A percentile compares a stretch with the other conserved stretches of the same genome.
These are phyloP conservation scores for Cyclina sinensis DNA, from an alignment of 1,140 invertebrate species.

Conservation along the genomic window DNA sequence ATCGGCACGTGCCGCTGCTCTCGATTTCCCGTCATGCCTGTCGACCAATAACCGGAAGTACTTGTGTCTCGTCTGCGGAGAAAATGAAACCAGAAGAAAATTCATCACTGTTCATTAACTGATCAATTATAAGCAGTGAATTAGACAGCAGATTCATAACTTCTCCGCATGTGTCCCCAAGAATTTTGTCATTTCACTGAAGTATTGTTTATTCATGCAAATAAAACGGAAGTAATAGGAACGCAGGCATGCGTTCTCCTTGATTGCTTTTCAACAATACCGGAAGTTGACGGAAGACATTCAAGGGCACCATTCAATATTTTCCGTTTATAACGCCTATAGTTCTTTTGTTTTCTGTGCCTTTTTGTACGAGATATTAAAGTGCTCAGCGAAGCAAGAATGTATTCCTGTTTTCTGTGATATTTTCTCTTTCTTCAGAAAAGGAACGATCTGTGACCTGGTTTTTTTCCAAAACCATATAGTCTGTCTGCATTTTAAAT, in stretches of 20 bases:
- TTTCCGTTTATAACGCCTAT: background rate
- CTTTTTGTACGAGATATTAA: background rate
- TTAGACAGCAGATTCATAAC: constrained; percentile 42
- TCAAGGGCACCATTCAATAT: background rate
- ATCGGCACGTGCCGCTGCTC: constrained; percentile 6
- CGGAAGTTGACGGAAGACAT: constrained; percentile 37
- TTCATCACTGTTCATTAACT: constrained; percentile 48
- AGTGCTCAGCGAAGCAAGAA: background rate
- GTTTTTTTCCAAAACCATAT: no score
- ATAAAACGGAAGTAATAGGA: constrained; percentile 40
- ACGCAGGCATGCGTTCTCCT: constrained; percentile 38
- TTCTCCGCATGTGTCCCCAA: constrained; percentile 9
- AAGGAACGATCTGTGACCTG: background rate
- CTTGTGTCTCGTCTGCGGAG: constrained; percentile 44
- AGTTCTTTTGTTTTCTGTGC: background rate
- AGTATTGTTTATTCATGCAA: constrained; percentile 41
- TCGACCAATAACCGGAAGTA: constrained; percentile 38
- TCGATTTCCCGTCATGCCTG: constrained; percentile 48
- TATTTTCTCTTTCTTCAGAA: background rate
- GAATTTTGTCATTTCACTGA: constrained; percentile 32
- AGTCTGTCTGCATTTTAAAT: no score
- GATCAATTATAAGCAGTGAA: constrained; percentile 43
- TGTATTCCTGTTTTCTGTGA: background rate
- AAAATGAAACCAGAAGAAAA: constrained; percentile 48
- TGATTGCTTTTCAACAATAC: constrained; percentile 46